phyloP scores from a whole-genome alignment of 2,888 invertebrate genomes.

The Eretmocerus hayati region DNA sequence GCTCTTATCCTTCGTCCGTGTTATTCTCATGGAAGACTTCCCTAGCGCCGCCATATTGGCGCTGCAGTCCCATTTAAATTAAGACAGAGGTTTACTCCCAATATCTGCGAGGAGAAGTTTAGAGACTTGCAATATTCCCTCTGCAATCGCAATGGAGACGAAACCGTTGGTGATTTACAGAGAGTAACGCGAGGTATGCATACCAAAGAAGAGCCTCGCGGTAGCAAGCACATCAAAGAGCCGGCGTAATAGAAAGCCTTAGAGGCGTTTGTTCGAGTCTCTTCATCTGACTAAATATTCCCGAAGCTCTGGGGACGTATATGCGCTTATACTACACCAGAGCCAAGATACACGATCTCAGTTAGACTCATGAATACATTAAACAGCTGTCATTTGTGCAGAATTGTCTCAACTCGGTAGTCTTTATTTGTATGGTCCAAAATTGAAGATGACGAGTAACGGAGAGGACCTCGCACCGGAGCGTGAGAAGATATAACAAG shows the following conservation, averaged over 20 bases:
- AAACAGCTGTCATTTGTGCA: constrained; percentile 29
- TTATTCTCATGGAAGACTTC: no score
- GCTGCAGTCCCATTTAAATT: no score
- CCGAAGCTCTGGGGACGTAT: constrained; percentile 30
- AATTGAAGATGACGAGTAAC: constrained; percentile 1
- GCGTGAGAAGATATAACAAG: no score
- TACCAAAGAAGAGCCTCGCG: constrained; percentile 28
- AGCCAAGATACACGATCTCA: constrained; percentile 39
- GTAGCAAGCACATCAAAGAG: constrained; percentile 45
- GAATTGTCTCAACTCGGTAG: no score
- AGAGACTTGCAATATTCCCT: no score
- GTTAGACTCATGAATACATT: constrained; percentile 39
- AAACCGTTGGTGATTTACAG: no score
- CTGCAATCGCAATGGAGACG: no score
- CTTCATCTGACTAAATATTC: constrained; percentile 48
- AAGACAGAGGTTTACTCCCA: no score
- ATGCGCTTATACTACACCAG: constrained; percentile 31
- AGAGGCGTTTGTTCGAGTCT: constrained; percentile 55
- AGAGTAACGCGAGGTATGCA: neutral
- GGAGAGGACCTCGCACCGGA: constrained; percentile 4
- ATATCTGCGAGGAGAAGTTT: no score
- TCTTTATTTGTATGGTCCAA: no score
- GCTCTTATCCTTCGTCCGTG: no score
- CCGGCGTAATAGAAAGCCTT: constrained; percentile 55
- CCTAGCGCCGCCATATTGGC: no score